These are phyloP conservation scores for Rhynchonema sp. DNA, from an alignment of 2,888 invertebrate genomes.

Conservation along the genomic window DNA sequence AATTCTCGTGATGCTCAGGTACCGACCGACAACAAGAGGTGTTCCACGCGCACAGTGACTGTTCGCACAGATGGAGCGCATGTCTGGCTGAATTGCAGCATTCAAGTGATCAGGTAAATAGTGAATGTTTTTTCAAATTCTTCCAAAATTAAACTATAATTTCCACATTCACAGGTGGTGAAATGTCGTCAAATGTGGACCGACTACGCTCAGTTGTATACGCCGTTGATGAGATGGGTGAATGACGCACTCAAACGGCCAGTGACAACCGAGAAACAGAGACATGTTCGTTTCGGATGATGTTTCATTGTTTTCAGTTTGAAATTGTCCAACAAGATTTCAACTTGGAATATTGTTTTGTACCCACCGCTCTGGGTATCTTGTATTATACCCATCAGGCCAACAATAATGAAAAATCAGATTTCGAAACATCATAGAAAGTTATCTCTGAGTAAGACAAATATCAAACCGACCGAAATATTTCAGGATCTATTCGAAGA, in stretches of 20 bases:
- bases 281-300: background rate
- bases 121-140: no score
- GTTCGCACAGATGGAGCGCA: background rate
- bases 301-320: no score
- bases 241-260: background rate
- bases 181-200: background rate
- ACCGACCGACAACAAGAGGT: conserved; percentile 1
- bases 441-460: no score
- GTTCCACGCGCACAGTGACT: background rate
- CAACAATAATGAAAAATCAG: no score
- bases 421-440: no score
- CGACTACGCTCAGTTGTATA: background rate
- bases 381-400: background rate
- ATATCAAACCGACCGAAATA: no score
- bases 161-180: no score
- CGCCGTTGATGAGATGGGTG: background rate
- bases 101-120: background rate
- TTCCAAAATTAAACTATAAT: no score
- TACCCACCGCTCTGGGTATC: background rate
- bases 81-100: background rate
- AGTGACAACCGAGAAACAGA: background rate
- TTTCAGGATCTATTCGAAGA: background rate
- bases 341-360: no score
- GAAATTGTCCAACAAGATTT: no score
- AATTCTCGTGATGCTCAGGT: background rate